Base-by-base conservation (phyloP, 2,113 vertebrate species). In the Columba janthina region DNA sequence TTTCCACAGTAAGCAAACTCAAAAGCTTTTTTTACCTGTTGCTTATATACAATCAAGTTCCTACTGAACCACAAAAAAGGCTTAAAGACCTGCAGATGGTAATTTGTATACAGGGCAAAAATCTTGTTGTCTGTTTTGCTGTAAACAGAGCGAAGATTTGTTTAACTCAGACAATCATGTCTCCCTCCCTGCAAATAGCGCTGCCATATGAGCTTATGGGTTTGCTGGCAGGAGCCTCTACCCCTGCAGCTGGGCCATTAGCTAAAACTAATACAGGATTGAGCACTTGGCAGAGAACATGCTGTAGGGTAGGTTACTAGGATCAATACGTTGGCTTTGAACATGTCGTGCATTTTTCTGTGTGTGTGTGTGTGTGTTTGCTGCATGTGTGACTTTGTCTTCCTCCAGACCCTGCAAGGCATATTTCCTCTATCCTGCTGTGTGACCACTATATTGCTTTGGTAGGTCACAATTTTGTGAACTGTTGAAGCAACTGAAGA, bases 351-450 rank as follows among this genome's bases (percentile, higher is more conserved):
- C 28, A 6, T 60, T 88, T 83, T 24, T 69, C 10, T 48, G 8
- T 46, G 5, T 9, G 26, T 8, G 5, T 9, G 26, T 8, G 10
- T 5, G 19, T 64, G 32, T 53, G 19, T 32, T 56, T 84, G 40
- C 44, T 65, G 29, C 56, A 16, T 1, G 3, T 51, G 44, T 24
- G 77, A 25, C 61, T 74, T 44, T 6, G 7, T 51, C 22, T 64
- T 77, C 38, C 20, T 38, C 12, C 20, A 60, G 53, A 15, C 24
- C 24, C 50, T 65, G 19, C 50, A 25, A 75, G 42, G 56, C 1
- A 0, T 2, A 2, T 73, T 54, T 88, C n/a, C 34, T 60, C n/a
- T 58, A 6, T 7, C 29, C 25, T 0, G 1, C 32, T 51, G 24
- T 17, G 2, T 13, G 40, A 36, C n/a, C 3, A 6, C 28, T 57